Conservation (phyloP, 1,140 invertebrate species). For the Formica exsecta region DNA sequence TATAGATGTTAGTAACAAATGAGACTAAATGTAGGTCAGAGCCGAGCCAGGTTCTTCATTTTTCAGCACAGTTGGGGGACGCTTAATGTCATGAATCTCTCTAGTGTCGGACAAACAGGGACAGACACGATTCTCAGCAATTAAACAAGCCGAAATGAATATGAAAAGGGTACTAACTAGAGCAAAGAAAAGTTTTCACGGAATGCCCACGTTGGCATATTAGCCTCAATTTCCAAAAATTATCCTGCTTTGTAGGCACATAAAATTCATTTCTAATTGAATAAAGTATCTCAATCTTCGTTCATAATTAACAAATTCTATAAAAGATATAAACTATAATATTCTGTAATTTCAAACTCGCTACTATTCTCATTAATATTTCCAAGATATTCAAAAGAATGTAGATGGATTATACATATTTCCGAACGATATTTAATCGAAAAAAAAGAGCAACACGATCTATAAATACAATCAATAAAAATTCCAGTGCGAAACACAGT, state of each 20-base stretch:
- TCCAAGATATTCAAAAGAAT: not conserved
- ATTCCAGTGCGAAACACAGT: not conserved
- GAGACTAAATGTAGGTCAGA: slow-evolving; percentile 55
- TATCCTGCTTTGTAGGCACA: slow-evolving; percentile 41
- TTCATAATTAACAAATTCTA: slow-evolving; percentile 41
- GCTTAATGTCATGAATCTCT: slow-evolving; percentile 60
- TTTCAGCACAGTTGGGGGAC: slow-evolving; percentile 48
- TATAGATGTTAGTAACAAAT: slow-evolving; percentile 54
- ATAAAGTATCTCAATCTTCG: slow-evolving; percentile 5
- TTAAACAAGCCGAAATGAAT: slow-evolving; percentile 63
- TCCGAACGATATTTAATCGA: not conserved
- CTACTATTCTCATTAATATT: slow-evolving; percentile 24
- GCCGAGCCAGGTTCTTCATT: slow-evolving; percentile 46
- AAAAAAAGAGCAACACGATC: not conserved
- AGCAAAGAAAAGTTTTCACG: slow-evolving; percentile 55
- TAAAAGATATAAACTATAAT: not conserved
- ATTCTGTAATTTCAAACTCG: slow-evolving; percentile 25
- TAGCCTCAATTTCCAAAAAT: slow-evolving; percentile 41
- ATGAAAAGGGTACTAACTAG: slow-evolving; percentile 52
- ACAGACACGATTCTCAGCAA: slow-evolving; percentile 55
- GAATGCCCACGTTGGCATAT: slow-evolving; percentile 14
- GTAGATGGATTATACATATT: not conserved
- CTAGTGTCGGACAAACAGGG: slow-evolving; percentile 53
- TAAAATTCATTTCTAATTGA: slow-evolving; percentile 37
- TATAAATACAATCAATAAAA: too few species aligned